Evolutionary conservation across 1,140 invertebrate species (phyloP), one percentile per base, ranked within the genome.

Genomic region (Euura saliciscinereae): DNA sequence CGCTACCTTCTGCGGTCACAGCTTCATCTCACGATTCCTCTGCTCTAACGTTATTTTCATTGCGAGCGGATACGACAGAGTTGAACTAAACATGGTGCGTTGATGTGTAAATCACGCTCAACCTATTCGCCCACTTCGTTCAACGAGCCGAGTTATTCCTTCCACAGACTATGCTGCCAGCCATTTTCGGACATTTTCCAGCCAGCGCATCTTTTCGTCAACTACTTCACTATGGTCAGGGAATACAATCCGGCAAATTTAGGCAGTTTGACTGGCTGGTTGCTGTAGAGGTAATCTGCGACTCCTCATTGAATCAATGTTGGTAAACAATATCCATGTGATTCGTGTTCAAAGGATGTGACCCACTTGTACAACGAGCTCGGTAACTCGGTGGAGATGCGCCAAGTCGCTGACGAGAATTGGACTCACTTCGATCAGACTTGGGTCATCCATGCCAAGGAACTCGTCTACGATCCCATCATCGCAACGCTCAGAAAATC

Each of bases 161-260:
- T 73, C 86, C 86, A 13, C 75, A 90, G 88, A 88, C 88, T 6
- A 78, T 91, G 4, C 77, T 94, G 4, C 90, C 92, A 4, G 89
- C 93, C 0, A 93, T 95, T 77, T 79, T 93, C 51, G 87, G 90
- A 0, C 93, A 96, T 79, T 89, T 91, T 28, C 95, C 95, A 5
- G 92, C 94, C 2, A 94, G 94, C 2, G 91, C 94, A 2, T 95
- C 94, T 0, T 90, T 91, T 51, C 91, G 91, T 80, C 94, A 94
- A 76, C 83, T 95, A 0, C 83, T 93, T 2, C 92, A 94, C 76
- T 93, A 90, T 77, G 89, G 89, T 0, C 93, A 94, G 82, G 87
- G 90, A 11, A 89, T 93, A 74, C 84, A 84, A 45, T 89, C 87
- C 28, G 88, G 84, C 73, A 75, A 65, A 69, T 51, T 51, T 51